Conservation (phyloP, 2,888 invertebrate species). For the Tenthredo distinguenda region DNA sequence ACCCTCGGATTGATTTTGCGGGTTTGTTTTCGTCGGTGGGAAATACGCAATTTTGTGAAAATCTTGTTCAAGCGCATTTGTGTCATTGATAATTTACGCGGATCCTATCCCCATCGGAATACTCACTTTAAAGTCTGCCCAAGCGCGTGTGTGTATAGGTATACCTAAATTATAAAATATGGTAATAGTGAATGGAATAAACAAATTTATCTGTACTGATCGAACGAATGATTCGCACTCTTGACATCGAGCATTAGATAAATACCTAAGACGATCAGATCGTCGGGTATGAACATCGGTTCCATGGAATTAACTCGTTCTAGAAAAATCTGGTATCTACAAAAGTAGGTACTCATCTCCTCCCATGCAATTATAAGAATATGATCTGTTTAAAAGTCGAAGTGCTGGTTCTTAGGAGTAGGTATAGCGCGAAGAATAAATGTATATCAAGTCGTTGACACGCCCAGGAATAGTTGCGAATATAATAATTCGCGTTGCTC, state of each 20-base stretch:
- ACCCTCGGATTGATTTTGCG: conserved; percentile 27
- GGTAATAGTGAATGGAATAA: background rate
- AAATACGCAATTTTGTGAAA: conserved; percentile 24
- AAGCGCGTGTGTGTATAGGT: background rate
- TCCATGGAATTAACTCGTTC: background rate
- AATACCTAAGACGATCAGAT: background rate
- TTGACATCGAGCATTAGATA: background rate
- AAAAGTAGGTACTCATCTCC: background rate
- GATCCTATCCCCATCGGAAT: conserved; percentile 4
- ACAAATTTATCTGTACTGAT: background rate
- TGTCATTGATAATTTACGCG: conserved; percentile 39
- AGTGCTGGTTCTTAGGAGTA: background rate
- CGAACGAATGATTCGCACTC: background rate
- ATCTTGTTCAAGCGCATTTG: conserved; percentile 22
- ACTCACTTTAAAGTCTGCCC: background rate
- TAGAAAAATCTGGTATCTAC: conserved; percentile 30
- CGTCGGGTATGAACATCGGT: background rate
- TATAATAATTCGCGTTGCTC: conserved; percentile 29
- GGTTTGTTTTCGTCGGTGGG: background rate
- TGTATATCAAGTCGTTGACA: conserved; percentile 36
- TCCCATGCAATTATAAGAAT: background rate
- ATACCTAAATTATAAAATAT: no score
- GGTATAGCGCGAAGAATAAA: background rate
- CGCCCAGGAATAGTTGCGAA: conserved; percentile 22
- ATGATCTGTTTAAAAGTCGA: background rate